Conservation (phyloP, 2,797 vertebrate species). For the Eurystomus glaucurus region DNA sequence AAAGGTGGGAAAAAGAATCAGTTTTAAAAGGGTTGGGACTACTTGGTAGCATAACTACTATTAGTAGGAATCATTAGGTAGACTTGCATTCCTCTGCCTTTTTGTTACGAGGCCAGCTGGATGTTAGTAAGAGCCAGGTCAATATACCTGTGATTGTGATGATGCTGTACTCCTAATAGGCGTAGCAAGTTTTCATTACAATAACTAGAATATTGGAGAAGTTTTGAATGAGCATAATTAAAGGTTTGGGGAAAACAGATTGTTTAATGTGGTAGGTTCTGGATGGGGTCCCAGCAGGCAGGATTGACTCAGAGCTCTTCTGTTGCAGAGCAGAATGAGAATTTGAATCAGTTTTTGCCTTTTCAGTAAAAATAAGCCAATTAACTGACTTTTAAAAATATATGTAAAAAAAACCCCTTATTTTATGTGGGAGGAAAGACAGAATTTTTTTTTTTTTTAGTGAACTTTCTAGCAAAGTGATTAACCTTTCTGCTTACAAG, state of each 20-base stretch:
- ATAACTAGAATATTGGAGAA: not conserved
- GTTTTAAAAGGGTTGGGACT: not conserved
- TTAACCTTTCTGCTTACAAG: not conserved
- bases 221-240: not conserved
- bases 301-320: not conserved
- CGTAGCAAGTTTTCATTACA: not conserved
- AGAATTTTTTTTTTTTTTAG: not conserved
- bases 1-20: not conserved
- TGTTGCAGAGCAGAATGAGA: not conserved
- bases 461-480: not conserved
- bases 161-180: not conserved
- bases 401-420: not conserved
- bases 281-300: not conserved
- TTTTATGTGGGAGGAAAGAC: not conserved
- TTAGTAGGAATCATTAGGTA: not conserved
- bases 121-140: not conserved
- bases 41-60: not conserved
- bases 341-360: not conserved
- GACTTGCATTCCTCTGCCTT: not conserved
- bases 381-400: not conserved
- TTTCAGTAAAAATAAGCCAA: not conserved
- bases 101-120: not conserved
- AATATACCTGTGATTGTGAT: not conserved
- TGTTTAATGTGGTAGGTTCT: not conserved
- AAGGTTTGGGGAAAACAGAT: not conserved